phyloP scores from a whole-genome alignment of 2,113 vertebrate species.

The Pachycephala philippinensis region DNA sequence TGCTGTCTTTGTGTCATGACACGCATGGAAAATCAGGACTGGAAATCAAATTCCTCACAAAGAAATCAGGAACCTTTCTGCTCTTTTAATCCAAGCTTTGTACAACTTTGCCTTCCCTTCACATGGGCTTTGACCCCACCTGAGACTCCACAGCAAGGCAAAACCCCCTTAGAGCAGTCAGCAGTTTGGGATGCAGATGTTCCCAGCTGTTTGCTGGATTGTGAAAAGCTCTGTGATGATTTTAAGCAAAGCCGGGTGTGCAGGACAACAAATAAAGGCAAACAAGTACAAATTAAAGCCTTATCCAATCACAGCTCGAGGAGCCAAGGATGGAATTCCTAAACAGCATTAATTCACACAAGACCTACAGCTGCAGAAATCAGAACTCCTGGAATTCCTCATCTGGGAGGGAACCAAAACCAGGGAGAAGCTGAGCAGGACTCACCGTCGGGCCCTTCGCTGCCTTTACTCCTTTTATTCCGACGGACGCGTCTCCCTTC shows the following conservation, averaged over 20 bases:
- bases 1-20: neutral
- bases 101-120: neutral
- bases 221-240: neutral
- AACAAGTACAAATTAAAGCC: neutral
- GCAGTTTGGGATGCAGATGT: neutral
- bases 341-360: neutral
- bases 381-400: neutral
- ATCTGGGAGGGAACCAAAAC: neutral
- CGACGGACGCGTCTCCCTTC: slow-evolving; percentile 68
- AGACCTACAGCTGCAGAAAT: neutral
- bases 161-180: neutral
- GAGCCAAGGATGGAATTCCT: neutral
- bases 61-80: neutral
- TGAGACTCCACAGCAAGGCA: neutral
- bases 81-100: neutral
- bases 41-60: neutral
- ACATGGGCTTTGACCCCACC: neutral
- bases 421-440: neutral
- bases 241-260: neutral
- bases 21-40: neutral
- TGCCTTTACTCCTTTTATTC: slow-evolving; percentile 79
- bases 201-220: neutral
- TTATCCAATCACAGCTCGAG: neutral
- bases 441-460: slow-evolving; percentile 78
- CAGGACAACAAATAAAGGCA: neutral